Evolutionary conservation across 2,113 vertebrate species (phyloP).

Genomic region (Xiphophorus maculatus): DNA sequence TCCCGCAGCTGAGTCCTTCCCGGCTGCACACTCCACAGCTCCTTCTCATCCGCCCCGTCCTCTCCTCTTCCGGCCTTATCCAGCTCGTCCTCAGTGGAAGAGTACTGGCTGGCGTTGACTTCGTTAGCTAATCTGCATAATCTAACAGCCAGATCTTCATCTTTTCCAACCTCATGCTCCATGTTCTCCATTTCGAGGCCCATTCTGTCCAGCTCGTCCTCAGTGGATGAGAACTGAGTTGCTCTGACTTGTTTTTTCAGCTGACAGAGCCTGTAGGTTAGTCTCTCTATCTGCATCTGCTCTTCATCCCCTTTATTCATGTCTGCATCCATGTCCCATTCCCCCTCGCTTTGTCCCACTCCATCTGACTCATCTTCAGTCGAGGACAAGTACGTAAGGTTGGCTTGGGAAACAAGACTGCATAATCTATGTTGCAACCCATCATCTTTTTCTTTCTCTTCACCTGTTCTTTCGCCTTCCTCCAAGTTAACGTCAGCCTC

Average conservation of each 20-base stretch:
- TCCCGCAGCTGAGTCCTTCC: slow-evolving; percentile 35
- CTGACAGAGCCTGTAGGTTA: slow-evolving; percentile 50
- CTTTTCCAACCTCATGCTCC: slow-evolving; percentile 18
- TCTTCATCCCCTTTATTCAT: slow-evolving; percentile 9
- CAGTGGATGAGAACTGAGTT: slow-evolving; percentile 68
- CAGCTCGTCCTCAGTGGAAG: slow-evolving; percentile 72
- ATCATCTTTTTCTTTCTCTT: slow-evolving; percentile 31
- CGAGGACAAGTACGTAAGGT: slow-evolving; percentile 52
- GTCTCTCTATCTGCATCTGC: slow-evolving; percentile 16
- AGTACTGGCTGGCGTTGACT: slow-evolving; percentile 56
- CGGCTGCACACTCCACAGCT: slow-evolving; percentile 50
- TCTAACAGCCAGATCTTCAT: slow-evolving; percentile 52
- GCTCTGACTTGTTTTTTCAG: slow-evolving; percentile 56
- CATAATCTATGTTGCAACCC: slow-evolving; percentile 40
- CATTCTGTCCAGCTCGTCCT: slow-evolving; percentile 68
- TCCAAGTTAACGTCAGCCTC: slow-evolving; percentile 33
- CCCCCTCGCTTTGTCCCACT: slow-evolving; percentile 40
- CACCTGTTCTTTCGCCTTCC: slow-evolving; percentile 29
- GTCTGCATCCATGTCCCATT: slow-evolving; percentile 23
- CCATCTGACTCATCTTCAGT: slow-evolving; percentile 57
- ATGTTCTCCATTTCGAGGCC: slow-evolving; percentile 19
- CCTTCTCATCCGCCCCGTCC: slow-evolving; percentile 30
- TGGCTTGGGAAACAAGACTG: slow-evolving; percentile 60
- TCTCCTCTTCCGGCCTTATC: slow-evolving; percentile 49
- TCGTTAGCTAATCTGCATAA: slow-evolving; percentile 58